phyloP scores from a whole-genome alignment of 2,888 invertebrate species.

The Acronicta alni region DNA sequence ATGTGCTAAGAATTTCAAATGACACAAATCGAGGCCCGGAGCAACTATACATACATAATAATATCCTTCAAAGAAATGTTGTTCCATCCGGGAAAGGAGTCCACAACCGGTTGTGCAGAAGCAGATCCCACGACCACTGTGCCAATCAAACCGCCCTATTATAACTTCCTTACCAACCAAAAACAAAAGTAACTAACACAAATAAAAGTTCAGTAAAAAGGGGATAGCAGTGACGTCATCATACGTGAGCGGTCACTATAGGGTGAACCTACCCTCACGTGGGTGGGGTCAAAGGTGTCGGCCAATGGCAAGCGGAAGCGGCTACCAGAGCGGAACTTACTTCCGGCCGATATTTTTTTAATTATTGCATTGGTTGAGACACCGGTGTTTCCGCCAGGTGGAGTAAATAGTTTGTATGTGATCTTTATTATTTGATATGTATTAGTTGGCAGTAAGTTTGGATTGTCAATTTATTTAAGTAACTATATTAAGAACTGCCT shows the following conservation, averaged over 20 bases:
- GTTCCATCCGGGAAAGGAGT: too few relatives aligned
- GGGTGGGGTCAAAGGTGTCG: conserved; percentile 85
- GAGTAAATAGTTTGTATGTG: conserved; percentile 25
- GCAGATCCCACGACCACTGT: too few relatives aligned
- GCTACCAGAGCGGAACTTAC: conserved; percentile 73
- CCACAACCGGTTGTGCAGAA: too few relatives aligned
- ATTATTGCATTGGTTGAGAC: conserved; percentile 69
- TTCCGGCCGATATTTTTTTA: conserved; percentile 79
- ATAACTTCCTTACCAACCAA: not conserved
- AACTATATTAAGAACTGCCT: too few relatives aligned
- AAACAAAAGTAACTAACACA: conserved; percentile 25
- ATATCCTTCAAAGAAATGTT: too few relatives aligned
- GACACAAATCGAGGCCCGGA: too few relatives aligned
- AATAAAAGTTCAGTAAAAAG: conserved; percentile 8
- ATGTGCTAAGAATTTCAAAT: too few relatives aligned
- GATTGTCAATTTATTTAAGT: conserved; percentile 1
- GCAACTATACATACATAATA: too few relatives aligned
- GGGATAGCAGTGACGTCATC: conserved; percentile 44
- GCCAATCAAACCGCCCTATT: too few relatives aligned
- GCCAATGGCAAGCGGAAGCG: conserved; percentile 82
- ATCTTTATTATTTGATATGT: conserved; percentile 10
- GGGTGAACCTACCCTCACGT: conserved; percentile 56
- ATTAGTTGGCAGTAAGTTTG: not conserved
- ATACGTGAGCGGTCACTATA: conserved; percentile 21
- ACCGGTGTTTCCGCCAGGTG: conserved; percentile 77